Base-by-base conservation (phyloP, 2,113 vertebrate genomes). In the Tetraodon nigroviridis region DNA sequence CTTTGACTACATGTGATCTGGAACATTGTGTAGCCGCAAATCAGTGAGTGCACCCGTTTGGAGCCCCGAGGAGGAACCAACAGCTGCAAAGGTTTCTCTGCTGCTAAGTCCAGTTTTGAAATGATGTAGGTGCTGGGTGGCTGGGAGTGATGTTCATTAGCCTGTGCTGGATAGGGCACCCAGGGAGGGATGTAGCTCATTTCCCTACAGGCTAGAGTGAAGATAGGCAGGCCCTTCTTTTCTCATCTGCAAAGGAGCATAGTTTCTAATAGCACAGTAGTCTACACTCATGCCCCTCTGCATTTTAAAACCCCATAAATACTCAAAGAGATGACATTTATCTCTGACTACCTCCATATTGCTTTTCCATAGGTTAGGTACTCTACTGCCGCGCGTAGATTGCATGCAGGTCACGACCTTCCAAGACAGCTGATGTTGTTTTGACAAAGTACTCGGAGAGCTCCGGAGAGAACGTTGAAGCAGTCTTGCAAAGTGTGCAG, bases 131-230 rank as follows among this genome's bases (percentile, higher is more conserved):
- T 14, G 10, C 75, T 47, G 58, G 18, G 55, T 48, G 41, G 20
- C 61, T 53, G 58, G 14, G 32, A 61, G 45, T 16, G 53, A 68
- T 58, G 60, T 72, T 80, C 79, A 78, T 79, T 79, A 81, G 70
- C 63, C 52, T 73, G 61, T 1, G 11, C 63, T 13, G 69, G 29
- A 58, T 21, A 57, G 58, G 51, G 63, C 55, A 62, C 24, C 44
- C 51, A 47, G 37, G 59, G 54, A 61, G 58, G 61, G 73, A 83
- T 81, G 63, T 69, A 69, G 69, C 79, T 69, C 77, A 75, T 61
- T 37, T 81, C 79, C 78, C 84, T 42, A 2, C 47, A 84, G 81
- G 75, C 40, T 44, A 45, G 14, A 18, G 55, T 27, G 44, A 56
- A 54, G 44, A 60, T 5, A 21, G 54, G 16, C 48, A 58, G 47